phyloP scores from a whole-genome alignment of 2,113 vertebrate genomes.

The Cinclus mexicanus region DNA sequence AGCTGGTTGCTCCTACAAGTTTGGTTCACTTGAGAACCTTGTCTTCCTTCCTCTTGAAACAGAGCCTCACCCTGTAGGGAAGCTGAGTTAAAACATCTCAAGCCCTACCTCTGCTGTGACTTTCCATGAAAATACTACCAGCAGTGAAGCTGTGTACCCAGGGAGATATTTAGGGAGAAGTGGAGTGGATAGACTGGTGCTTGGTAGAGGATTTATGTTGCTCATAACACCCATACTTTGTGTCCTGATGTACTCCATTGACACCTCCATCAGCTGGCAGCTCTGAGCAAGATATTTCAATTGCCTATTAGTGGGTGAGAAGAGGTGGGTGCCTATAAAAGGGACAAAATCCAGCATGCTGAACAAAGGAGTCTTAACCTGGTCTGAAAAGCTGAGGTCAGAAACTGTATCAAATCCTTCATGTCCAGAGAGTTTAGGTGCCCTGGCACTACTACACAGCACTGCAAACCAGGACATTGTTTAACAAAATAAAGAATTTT shows the following conservation, averaged over 20 bases:
- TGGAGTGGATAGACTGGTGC: not conserved
- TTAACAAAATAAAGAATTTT: not conserved
- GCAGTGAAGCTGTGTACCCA: not conserved
- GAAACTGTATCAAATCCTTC: not conserved
- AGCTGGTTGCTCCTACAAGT: not conserved
- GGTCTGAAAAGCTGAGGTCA: not conserved
- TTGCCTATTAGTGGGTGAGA: not conserved
- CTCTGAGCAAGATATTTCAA: not conserved
- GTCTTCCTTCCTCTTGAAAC: not conserved
- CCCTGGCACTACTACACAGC: not conserved
- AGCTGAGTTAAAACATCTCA: not conserved
- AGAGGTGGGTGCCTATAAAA: not conserved
- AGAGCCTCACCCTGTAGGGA: not conserved
- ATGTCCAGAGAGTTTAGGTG: not conserved
- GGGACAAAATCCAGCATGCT: rapidly evolving
- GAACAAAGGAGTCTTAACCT: not conserved
- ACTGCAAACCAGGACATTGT: not conserved
- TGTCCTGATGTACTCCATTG: not conserved
- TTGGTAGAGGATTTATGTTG: not conserved
- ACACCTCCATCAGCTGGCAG: not conserved
- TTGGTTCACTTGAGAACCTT: not conserved
- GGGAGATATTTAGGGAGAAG: not conserved
- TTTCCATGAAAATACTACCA: not conserved
- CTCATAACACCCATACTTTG: not conserved
- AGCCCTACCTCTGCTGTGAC: not conserved